These are phyloP conservation scores for Acanthosepion lycidas DNA, from an alignment of 2,888 invertebrate genomes.

Conservation along the genomic window DNA sequence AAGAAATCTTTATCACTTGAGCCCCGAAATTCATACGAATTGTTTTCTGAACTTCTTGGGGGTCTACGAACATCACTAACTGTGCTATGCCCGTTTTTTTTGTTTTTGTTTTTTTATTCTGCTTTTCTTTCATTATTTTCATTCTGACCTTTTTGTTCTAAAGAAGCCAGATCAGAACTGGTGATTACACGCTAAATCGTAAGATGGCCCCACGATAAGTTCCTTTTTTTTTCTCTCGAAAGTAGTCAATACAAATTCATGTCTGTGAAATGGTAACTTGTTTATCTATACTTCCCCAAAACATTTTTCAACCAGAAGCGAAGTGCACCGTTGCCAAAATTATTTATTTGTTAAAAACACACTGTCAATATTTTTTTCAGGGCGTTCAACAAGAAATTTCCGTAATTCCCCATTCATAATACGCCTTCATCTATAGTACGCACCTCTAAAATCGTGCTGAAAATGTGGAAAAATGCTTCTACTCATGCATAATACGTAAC, in stretches of 20 bases:
- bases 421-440: no score
- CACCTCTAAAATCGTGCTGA: no score
- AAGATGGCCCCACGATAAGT: not conserved
- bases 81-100: not conserved
- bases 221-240: not conserved
- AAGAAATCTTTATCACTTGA: not conserved
- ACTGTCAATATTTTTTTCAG: not conserved
- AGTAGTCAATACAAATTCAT: not conserved
- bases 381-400: not conserved
- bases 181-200: not conserved
- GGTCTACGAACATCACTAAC: not conserved
- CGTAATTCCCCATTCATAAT: no score
- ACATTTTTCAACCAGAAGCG: not conserved
- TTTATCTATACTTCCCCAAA: not conserved
- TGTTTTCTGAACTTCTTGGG: not conserved
- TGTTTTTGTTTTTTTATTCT: no score
- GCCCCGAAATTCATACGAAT: not conserved
- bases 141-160: not conserved
- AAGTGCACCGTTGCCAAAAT: not conserved
- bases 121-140: not conserved
- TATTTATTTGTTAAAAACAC: not conserved
- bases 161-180: not conserved
- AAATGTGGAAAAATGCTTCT: no score
- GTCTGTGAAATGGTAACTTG: not conserved
- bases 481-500: no score